Evolutionary conservation across 1,140 invertebrate species (phyloP), one percentile per base, ranked within the genome.

Genomic region (Nomia melanderi): DNA sequence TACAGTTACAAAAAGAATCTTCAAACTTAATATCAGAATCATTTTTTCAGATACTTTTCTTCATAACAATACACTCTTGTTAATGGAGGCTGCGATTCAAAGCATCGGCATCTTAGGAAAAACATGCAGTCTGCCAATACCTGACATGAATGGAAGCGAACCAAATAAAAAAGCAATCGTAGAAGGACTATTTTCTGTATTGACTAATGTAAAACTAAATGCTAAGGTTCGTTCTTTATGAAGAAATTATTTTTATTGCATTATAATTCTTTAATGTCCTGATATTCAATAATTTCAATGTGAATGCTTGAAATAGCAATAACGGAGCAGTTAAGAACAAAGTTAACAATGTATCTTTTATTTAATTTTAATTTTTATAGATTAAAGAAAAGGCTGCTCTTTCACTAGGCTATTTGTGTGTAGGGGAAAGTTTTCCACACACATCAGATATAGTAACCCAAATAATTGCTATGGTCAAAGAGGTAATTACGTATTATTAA

Each of bases 391-490:
- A 93, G 84, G 95, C 96, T 67, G 94, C 95, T 4, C 93, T 93
- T 70, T 94, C 95, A 17, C 90, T 96, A 20, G 96, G 97, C 1
- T 92, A 95, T 66, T 89, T 98, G 54, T 97, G 96, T 88, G 93
- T 97, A 27, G 96, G 96, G 1, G 96, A 97, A 87, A 90, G 93
- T 62, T 95, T 97, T 87, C 93, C 95, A 11, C 94, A 96, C 82
- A 94, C 94, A 0, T 93, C 94, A 83, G 90, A 94, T 69, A 94
- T 97, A 59, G 93, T 96, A 14, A 93, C 96, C 81, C 94, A 94
- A 73, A 95, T 97, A 77, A 89, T 97, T 75, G 93, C 95, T 76
- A 94, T 94, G 82, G 94, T 95, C 29, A 95, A 95, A 91, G 95
- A 96, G 91, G 95, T 95, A 90, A 92, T 23, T 67, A n/a, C 17